Percentiles rank a stretch among this genome's conserved stretches.
Conservation (phyloP, 2,888 invertebrate species). For the Poecilus cupreus region DNA sequence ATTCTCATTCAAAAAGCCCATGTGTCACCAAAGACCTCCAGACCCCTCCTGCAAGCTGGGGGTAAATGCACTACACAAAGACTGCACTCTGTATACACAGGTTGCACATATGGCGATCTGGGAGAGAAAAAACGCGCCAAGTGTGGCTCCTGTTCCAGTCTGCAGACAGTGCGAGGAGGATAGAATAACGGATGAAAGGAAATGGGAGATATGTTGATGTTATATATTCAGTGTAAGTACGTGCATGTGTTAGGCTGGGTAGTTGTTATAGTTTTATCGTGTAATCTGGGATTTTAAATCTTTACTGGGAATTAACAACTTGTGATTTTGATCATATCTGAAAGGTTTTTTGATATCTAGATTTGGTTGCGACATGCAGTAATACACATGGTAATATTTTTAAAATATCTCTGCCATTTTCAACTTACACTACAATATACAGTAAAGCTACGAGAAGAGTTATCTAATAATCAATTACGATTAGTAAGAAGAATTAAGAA, state of each 20-base stretch:
- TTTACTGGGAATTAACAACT: background rate
- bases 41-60: background rate
- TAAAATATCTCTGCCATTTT: too few relatives aligned
- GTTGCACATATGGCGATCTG: constrained; percentile 41
- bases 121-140: constrained; percentile 31
- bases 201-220: constrained; percentile 11
- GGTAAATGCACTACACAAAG: constrained; percentile 26
- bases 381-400: background rate
- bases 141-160: background rate
- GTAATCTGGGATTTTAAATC: constrained; percentile 23
- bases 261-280: constrained; percentile 23
- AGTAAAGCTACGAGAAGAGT: too few relatives aligned
- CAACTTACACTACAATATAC: too few relatives aligned
- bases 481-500: too few relatives aligned
- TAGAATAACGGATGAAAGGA: background rate
- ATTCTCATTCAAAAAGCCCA: background rate
- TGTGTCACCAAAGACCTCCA: background rate
- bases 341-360: too few relatives aligned
- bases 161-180: background rate
- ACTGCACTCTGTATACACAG: constrained; percentile 22
- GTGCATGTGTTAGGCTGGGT: constrained; percentile 22
- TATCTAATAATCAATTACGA: too few relatives aligned
- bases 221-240: constrained; percentile 25
- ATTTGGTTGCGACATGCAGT: too few relatives aligned
- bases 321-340: background rate